Conservation (phyloP, 1,140 invertebrate genomes). For the Drosophila rufa region DNA sequence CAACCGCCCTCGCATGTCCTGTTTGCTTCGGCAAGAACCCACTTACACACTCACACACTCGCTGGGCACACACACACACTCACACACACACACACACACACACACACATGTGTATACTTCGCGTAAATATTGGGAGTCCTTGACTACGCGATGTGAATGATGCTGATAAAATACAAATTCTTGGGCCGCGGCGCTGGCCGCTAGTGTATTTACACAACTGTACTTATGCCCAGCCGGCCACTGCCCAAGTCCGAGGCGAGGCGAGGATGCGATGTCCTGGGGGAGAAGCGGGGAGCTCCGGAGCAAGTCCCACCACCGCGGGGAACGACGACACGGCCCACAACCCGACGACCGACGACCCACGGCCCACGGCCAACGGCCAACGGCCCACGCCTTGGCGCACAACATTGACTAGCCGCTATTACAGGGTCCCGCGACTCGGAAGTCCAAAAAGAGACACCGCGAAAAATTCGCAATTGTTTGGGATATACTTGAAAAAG, state of each 20-base stretch:
- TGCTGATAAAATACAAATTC: slow-evolving; percentile 84
- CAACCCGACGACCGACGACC: slow-evolving; percentile 52
- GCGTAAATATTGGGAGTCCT: slow-evolving; percentile 84
- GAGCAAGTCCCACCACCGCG: slow-evolving; percentile 63
- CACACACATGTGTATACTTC: slow-evolving; percentile 47
- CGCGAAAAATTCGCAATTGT: slow-evolving; percentile 13
- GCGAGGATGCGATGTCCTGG: slow-evolving; percentile 4
- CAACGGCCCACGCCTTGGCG: slow-evolving; percentile 70
- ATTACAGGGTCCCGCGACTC: slow-evolving; percentile 58
- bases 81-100: not conserved
- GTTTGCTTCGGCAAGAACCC: slow-evolving; percentile 78
- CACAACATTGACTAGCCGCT: slow-evolving; percentile 70
- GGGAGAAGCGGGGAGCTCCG: not conserved
- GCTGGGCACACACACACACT: slow-evolving; percentile 6
- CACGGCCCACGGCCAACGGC: slow-evolving; percentile 35
- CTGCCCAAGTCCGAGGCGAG: slow-evolving; percentile 51
- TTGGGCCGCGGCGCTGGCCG: slow-evolving; percentile 79
- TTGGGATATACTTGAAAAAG: not conserved
- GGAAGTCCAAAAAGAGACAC: slow-evolving; percentile 51
- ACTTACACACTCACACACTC: slow-evolving; percentile 53
- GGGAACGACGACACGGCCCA: slow-evolving; percentile 47
- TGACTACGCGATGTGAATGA: slow-evolving; percentile 83
- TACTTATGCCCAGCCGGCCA: slow-evolving; percentile 77
- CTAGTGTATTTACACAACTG: slow-evolving; percentile 83
- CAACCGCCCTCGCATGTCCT: slow-evolving; percentile 64